Base-by-base conservation (phyloP, 2,113 vertebrate species). In the Pyxicephalus adspersus region DNA sequence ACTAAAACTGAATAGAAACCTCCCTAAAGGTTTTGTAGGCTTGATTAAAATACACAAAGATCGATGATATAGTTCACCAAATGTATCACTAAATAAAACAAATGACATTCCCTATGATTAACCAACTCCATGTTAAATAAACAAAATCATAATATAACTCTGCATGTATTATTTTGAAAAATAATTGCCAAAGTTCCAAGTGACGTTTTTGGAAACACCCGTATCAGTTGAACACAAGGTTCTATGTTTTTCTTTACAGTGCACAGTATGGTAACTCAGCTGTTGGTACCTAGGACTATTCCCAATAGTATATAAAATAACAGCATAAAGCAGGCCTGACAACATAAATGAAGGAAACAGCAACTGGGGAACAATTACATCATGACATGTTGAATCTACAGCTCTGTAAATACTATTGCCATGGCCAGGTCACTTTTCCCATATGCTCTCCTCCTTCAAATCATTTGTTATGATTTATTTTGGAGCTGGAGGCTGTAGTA, bases 381-480 rank as follows among this genome's bases (percentile, higher is more conserved):
- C 57, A 50, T 76, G 58, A 76, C 74, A 64, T 77, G 60, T 77
- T 50, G 16, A 76, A 76, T 61, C 29, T 76, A 75, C 20, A 63
- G 19, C 31, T 38, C 55, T 75, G 26, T n/a, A 76, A 76, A 77
- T 28, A 54, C 38, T 54, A 64, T 64, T 26, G 34, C 34, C 26
- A 52, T 29, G 25, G 61, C 64, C 74, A 54, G 75, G 61, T 77
- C 61, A 77, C 75, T 17, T 29, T 8, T 28, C 22, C 61, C 60
- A 77, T 38, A 77, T 77, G 61, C 45, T 54, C 11, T 17, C 26
- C 54, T 25, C 31, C 51, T 77, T 25, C 58, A 26, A 28, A 51
- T 76, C 22, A 15, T 18, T 55, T 64, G 63, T 26, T 28, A 77
- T 64, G 75, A 64, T 77, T 77, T 77, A 77, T 64, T 77, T 50